Percentiles rank a stretch among this genome's conserved stretches.
Evolutionary conservation across 92 coral and sea anemone species (phyloP).

Genomic region (Umimayanthus chanpuru): DNA sequence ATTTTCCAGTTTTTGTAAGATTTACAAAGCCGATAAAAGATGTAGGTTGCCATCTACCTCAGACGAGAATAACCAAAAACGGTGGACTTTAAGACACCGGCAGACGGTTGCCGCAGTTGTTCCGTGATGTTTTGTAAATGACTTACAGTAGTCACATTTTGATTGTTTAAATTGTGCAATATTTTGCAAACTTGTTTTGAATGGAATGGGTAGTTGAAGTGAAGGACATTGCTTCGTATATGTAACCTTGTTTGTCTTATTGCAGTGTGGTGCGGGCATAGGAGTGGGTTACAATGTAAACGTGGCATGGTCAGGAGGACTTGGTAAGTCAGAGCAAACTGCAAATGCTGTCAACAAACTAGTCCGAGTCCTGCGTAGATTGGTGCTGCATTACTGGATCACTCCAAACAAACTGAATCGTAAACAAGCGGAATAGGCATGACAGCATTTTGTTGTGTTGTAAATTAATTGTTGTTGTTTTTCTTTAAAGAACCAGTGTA

Average conservation of each 20-base stretch:
- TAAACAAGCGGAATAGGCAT: background rate
- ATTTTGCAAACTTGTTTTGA: background rate
- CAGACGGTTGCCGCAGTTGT: too few relatives aligned
- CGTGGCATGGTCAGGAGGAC: constrained; percentile 95
- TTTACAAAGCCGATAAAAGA: background rate
- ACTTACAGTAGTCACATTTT: background rate
- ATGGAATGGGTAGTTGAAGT: background rate
- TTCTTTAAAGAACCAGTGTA: constrained; percentile 77
- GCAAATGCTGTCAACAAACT: background rate
- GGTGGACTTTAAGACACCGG: too few relatives aligned
- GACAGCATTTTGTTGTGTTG: background rate
- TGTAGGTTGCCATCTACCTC: background rate
- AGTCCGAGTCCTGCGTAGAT: background rate
- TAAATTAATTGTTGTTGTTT: background rate
- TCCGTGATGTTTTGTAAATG: too few relatives aligned
- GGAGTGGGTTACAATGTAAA: constrained; percentile 99
- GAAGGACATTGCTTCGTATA: background rate
- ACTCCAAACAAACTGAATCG: background rate
- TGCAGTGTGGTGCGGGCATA: constrained; percentile 99
- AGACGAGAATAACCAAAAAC: too few relatives aligned
- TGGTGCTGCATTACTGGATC: background rate
- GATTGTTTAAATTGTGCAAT: background rate
- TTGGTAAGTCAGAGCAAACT: constrained; percentile 67
- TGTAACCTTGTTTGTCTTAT: background rate
- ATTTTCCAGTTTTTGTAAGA: background rate